Base-by-base conservation (phyloP, 2,797 vertebrate genomes). In the Nannoperca obscura region DNA sequence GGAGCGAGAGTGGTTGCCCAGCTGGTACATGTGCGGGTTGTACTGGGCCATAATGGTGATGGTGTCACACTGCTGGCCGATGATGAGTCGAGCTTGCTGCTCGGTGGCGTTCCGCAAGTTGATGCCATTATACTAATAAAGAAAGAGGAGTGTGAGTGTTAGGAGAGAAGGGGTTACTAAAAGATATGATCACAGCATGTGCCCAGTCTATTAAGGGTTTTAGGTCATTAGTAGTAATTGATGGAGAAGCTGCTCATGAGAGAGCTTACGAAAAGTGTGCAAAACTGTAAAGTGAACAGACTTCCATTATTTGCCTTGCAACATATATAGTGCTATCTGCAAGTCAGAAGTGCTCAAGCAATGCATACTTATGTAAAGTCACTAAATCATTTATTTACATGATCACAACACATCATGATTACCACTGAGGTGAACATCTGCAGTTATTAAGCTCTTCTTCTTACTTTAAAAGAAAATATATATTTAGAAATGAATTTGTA, bases 11-110 rank as follows among this genome's bases (percentile, higher is more conserved):
- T 99, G 97, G 94, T 96, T 97, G 60, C 97, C 97, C 74, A 98
- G 96, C 91, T 99, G 98, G 93, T 97, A 97, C 97, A 99, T 99
- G 90, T 99, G 97, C 0, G 97, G 97, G 93, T 99, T 99, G 93
- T 99, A 99, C 93, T 99, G 98, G 77, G 98, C 97, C 95, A 99
- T 96, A 82, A 99, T 98, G 76, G 97, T 99, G 93, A 99, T 96
- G 88, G 97, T 98, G 88, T 99, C 98, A 0, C 97, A 99, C 91
- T 99, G 98, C 92, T 99, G 98, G 27, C 98, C 98, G 0, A 99
- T 99, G 93, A 99, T 98, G 53, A 99, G 95, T 1, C 98, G 96
- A 9, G 98, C 98, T 78, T 99, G 98, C 80, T 99, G 98, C 92
- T 99, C 98, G 0, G 98, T 99, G 27, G 98, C 98, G 6, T 97